phyloP scores from a whole-genome alignment of 2,888 invertebrate species.

The Andrena dorsata region DNA sequence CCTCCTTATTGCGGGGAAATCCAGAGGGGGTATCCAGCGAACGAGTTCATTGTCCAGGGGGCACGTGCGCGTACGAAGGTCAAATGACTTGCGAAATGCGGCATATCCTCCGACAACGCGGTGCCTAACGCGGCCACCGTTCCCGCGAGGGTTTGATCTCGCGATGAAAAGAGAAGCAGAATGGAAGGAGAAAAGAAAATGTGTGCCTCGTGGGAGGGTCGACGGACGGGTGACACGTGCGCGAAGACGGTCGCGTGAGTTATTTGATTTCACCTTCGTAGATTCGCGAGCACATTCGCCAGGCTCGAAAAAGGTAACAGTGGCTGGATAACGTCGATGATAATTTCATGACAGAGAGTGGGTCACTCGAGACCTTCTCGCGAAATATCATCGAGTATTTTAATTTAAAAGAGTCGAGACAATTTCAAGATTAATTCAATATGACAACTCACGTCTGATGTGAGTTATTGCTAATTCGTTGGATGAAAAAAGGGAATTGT shows the following conservation, averaged over 20 bases:
- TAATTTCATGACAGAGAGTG: constrained; percentile 5
- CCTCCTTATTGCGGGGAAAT: constrained; percentile 25
- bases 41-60: constrained; percentile 33
- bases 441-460: too few species aligned
- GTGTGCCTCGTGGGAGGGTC: constrained; percentile 30
- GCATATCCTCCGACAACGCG: constrained; percentile 18
- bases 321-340: neutral
- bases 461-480: too few species aligned
- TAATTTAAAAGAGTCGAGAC: too few species aligned
- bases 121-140: constrained; percentile 3
- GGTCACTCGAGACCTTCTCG: too few species aligned
- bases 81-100: constrained; percentile 44
- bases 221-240: constrained; percentile 45
- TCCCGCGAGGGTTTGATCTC: constrained; percentile 22
- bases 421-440: too few species aligned
- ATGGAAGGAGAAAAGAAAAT: neutral
- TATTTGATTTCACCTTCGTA: constrained; percentile 38
- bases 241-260: constrained; percentile 19
- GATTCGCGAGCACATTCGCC: constrained; percentile 18
- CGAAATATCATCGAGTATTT: too few species aligned
- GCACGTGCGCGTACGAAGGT: constrained; percentile 47
- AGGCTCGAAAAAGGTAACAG: neutral
- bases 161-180: neutral
- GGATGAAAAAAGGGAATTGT: too few species aligned
- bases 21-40: constrained; percentile 2